Evolutionary conservation across 2,797 vertebrate species (phyloP).

Genomic region (Bradypodion pumilum): DNA sequence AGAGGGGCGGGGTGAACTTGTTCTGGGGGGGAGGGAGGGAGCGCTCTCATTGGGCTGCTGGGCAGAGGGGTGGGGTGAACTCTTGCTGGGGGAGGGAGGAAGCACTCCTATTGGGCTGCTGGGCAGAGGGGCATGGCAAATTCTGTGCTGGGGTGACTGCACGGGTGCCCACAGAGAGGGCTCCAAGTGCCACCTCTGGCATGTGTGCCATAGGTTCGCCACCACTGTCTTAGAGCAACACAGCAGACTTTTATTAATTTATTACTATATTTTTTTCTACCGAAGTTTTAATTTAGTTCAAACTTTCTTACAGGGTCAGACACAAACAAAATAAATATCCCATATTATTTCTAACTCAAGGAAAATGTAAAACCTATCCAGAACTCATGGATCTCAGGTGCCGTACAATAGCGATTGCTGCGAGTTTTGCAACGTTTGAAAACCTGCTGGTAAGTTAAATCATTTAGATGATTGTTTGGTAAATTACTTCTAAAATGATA

Average conservation of each 20-base stretch:
- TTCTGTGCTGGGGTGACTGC: too few relatives aligned
- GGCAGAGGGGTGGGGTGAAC: too few relatives aligned
- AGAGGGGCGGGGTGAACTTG: too few relatives aligned
- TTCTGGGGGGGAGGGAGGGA: too few relatives aligned
- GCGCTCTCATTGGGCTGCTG: too few relatives aligned
- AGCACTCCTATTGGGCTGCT: too few relatives aligned
- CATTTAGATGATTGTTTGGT: background rate
- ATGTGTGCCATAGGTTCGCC: too few relatives aligned
- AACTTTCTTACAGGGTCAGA: slow-evolving; percentile 83
- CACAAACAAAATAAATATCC: slow-evolving; percentile 98
- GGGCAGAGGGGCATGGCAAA: too few relatives aligned
- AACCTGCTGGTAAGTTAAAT: slow-evolving; percentile 87
- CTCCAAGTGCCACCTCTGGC: too few relatives aligned
- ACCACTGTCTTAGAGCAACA: background rate
- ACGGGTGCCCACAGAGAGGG: too few relatives aligned
- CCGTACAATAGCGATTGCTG: slow-evolving; percentile 90
- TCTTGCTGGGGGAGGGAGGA: too few relatives aligned
- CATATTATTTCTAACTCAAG: slow-evolving; percentile 96
- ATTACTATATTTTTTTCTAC: background rate
- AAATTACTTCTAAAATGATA: background rate
- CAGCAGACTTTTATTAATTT: background rate
- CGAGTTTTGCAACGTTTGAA: slow-evolving; percentile 96
- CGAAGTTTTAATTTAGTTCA: background rate
- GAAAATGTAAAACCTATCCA: slow-evolving; percentile 87
- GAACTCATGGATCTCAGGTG: slow-evolving; percentile 95